phyloP scores from a whole-genome alignment of 2,888 invertebrate species.

The Hecatera dysodea region DNA sequence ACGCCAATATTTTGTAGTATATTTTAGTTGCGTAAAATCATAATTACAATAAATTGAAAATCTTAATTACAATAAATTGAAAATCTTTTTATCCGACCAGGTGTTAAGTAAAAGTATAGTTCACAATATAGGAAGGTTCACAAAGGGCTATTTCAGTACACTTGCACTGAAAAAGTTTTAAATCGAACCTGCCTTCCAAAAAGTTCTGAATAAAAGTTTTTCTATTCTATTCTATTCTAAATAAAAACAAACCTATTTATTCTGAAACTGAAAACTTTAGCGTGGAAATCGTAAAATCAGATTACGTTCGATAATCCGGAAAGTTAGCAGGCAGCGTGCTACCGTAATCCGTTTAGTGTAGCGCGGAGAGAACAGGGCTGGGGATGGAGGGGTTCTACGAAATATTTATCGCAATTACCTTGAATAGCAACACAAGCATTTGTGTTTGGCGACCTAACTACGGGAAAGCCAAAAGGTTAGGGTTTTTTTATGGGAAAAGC shows the following conservation, averaged over 20 bases:
- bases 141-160: no score
- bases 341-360: constrained; percentile 37
- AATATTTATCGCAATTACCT: background rate
- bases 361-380: constrained; percentile 25
- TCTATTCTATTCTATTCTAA: no score
- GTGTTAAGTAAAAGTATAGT: no score
- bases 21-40: no score
- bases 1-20: no score
- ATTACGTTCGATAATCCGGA: constrained; percentile 44
- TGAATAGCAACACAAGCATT: background rate
- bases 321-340: constrained; percentile 20
- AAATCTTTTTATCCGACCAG: no score
- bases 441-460: background rate
- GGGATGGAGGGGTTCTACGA: background rate
- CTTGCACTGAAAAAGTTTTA: background rate
- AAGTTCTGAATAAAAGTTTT: no score
- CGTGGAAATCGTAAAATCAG: constrained; percentile 37
- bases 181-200: background rate
- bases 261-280: constrained; percentile 3
- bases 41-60: no score
- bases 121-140: no score
- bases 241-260: no score
- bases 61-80: no score
- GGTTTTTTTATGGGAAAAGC: no score
- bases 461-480: background rate